Evolutionary conservation across 2,797 vertebrate species (phyloP).

Genomic region (Parauchenoglanis punctatus): DNA sequence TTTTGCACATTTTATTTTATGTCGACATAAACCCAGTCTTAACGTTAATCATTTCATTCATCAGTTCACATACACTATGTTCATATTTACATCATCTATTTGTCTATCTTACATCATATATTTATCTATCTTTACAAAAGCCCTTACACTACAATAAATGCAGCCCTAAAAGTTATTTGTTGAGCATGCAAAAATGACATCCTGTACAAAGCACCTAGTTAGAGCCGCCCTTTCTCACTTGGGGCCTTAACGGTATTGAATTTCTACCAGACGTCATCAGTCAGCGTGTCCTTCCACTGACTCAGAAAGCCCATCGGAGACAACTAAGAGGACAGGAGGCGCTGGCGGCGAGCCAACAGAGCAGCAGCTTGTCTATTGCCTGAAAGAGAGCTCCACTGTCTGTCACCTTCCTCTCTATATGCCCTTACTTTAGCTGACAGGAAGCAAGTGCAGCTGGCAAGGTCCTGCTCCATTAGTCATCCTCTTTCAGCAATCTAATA

Average conservation of each 20-base stretch:
- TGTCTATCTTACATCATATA: neutral
- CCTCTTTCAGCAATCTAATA: conserved; percentile 40
- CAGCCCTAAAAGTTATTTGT: neutral
- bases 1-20: neutral
- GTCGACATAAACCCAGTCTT: neutral
- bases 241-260: conserved; percentile 22
- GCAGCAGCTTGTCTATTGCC: conserved; percentile 34
- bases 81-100: neutral
- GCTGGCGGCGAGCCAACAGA: conserved; percentile 35
- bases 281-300: conserved; percentile 32
- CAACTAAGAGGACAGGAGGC: conserved; percentile 18
- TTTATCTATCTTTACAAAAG: neutral
- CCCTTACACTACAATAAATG: neutral
- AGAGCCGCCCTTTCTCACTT: neutral
- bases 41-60: neutral
- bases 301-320: conserved; percentile 6
- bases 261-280: conserved; percentile 23
- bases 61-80: neutral
- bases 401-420: conserved; percentile 43
- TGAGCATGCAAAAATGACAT: neutral
- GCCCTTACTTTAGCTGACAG: conserved; percentile 46
- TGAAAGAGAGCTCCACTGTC: conserved; percentile 33
- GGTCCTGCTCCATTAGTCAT: conserved; percentile 41
- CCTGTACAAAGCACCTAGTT: neutral
- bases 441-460: conserved; percentile 45